Conservation (phyloP, 2,797 vertebrate species). For the Urocyon cinereoargenteus region DNA sequence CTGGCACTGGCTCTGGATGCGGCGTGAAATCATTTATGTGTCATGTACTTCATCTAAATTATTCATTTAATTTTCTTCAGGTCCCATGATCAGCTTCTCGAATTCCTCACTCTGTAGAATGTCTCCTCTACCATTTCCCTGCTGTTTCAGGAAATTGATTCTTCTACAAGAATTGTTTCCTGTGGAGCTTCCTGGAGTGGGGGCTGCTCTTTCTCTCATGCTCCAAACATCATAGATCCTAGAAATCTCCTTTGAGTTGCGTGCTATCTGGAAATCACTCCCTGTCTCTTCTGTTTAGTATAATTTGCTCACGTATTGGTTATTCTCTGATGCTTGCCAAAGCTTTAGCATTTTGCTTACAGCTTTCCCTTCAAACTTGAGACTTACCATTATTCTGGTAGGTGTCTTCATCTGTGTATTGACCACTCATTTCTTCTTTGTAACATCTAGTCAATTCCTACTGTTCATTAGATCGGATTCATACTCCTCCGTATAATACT, state of each 20-base stretch:
- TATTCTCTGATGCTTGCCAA: neutral
- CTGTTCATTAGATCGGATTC: neutral
- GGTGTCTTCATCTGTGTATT: neutral
- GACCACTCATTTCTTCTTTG: neutral
- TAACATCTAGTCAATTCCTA: neutral
- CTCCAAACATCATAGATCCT: neutral
- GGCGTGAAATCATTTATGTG: neutral
- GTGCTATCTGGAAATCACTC: neutral
- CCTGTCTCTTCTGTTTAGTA: neutral
- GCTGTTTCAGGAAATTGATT: neutral
- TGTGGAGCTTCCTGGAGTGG: neutral
- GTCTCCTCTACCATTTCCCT: neutral
- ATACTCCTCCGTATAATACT: neutral
- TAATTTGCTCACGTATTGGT: neutral
- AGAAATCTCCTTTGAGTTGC: neutral
- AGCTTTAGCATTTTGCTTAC: slow-evolving; percentile 10
- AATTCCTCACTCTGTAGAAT: neutral
- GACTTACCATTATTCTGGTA: neutral
- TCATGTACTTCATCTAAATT: neutral
- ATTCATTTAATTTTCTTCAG: neutral
- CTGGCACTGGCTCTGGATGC: neutral
- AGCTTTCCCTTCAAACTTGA: neutral
- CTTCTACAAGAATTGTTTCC: neutral
- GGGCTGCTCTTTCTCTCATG: neutral
- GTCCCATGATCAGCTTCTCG: neutral